Percentiles rank a stretch among this genome's conserved stretches.
phyloP scores from a whole-genome alignment of 2,113 vertebrate species.

The Gasterosteus aculeatus region DNA sequence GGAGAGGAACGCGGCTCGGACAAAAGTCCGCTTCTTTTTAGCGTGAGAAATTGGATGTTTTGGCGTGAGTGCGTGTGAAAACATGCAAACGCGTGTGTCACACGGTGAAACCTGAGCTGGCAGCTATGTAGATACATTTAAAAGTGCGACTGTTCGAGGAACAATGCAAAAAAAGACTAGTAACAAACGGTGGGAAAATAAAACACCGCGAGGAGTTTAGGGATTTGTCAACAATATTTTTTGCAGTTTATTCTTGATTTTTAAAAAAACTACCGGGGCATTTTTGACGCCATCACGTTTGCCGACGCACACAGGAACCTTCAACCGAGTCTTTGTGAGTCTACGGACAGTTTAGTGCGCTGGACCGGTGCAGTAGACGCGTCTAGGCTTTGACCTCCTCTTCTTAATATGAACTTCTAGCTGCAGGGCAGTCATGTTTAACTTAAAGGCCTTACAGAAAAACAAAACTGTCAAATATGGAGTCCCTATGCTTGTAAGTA shows the following conservation, averaged over 20 bases:
- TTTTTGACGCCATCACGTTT: background rate
- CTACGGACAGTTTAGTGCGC: constrained; percentile 14
- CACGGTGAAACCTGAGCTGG: too few relatives aligned
- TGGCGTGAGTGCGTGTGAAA: too few relatives aligned
- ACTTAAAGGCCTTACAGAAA: constrained; percentile 58
- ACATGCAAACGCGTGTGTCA: too few relatives aligned
- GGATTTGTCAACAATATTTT: too few relatives aligned
- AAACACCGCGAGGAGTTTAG: background rate
- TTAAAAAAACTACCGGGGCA: background rate
- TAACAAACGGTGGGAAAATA: background rate
- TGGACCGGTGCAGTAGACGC: constrained; percentile 38
- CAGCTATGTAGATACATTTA: background rate
- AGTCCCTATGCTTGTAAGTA: constrained; percentile 89
- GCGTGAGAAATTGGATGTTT: too few relatives aligned
- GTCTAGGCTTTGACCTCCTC: constrained; percentile 33
- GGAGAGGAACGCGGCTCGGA: too few relatives aligned
- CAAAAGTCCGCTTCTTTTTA: too few relatives aligned
- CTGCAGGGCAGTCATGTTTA: constrained; percentile 59
- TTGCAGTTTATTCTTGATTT: too few relatives aligned
- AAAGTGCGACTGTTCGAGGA: background rate
- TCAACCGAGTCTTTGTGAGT: accelerated
- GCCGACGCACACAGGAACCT: constrained; percentile 23
- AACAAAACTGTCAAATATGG: constrained; percentile 86
- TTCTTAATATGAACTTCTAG: constrained; percentile 31
- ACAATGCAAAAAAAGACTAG: background rate